phyloP scores from a whole-genome alignment of 2,888 invertebrate genomes.

The Nomada goodeniana region DNA sequence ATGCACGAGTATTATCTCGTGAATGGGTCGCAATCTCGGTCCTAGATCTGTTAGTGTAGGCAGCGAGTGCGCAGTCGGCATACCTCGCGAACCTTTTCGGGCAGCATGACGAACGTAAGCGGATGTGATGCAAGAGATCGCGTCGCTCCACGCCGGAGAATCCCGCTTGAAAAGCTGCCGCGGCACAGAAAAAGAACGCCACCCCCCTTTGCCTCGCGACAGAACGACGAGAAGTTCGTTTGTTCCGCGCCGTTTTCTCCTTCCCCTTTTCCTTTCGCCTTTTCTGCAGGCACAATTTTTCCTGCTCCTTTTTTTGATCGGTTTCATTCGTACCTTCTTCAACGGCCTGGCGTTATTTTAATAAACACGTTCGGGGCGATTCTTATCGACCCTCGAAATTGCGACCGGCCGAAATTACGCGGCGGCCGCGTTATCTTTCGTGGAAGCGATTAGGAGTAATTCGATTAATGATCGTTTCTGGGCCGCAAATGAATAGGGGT shows the following conservation, averaged over 20 bases:
- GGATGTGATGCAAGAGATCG: constrained; percentile 57
- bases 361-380: constrained; percentile 23
- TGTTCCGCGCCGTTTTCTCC: constrained; percentile 24
- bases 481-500: background rate
- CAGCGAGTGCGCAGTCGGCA: constrained; percentile 55
- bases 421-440: constrained; percentile 22
- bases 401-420: background rate
- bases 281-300: background rate
- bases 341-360: constrained; percentile 40
- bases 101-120: constrained; percentile 48
- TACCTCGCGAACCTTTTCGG: constrained; percentile 55
- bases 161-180: constrained; percentile 35
- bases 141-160: constrained; percentile 29
- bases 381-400: constrained; percentile 14
- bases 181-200: constrained; percentile 19
- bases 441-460: constrained; percentile 27
- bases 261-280: background rate
- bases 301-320: constrained; percentile 4
- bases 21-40: constrained; percentile 63
- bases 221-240: constrained; percentile 12
- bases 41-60: constrained; percentile 58
- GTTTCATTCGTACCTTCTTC: background rate
- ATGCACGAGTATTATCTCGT: constrained; percentile 59
- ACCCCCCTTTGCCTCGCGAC: constrained; percentile 31
- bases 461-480: constrained; percentile 18